Base-by-base conservation (phyloP, 2,888 invertebrate genomes). In the Scaptomyza parva region DNA sequence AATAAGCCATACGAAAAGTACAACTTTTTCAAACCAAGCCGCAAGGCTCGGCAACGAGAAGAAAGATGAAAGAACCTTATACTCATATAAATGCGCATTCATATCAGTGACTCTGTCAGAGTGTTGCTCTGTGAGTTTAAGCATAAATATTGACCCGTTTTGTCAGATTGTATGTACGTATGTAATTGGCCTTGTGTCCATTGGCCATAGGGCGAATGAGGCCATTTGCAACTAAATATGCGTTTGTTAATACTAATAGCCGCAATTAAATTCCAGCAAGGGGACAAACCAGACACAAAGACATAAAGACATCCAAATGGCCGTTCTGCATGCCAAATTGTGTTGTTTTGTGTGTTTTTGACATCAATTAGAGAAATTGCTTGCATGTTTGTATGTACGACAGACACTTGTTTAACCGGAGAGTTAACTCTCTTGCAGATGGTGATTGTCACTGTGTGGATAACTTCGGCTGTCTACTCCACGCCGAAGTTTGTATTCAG, bases 401-500 rank as follows among this genome's bases (percentile, higher is more conserved):
- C n/a, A n/a, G n/a, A n/a, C n/a, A 57, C 30, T 35, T 35, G 26
- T 4, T 26, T 24, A 24, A n/a, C 69, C 67, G 12, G 6, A 2
- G 3, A 11, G 11, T 22, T 41, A 45, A 52, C 28, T 71, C 28
- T 71, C 54, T 91, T 92, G 6, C 92, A 96, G 96, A 89, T 96
- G 88, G 96, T 96, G 52, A 96, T 97, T 77, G 92, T 94, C 18
- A 93, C 94, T 2, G 97, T 97, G 5, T 97, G 97, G 97, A 93
- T 96, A 53, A 93, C 95, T 17, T 96, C 97, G 72, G 96, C 96
- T 0, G 92, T 95, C 0, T 97, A 97, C 92, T 96, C 96, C 69
- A 95, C 95, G 2, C 97, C 97, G 0, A 95, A 96, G 88, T 95
- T 97, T 89, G 94, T 96, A 76, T 96, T 96, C 93, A 96, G 96